Base-by-base conservation (phyloP, 2,888 invertebrate genomes). In the Plebejus anna region DNA sequence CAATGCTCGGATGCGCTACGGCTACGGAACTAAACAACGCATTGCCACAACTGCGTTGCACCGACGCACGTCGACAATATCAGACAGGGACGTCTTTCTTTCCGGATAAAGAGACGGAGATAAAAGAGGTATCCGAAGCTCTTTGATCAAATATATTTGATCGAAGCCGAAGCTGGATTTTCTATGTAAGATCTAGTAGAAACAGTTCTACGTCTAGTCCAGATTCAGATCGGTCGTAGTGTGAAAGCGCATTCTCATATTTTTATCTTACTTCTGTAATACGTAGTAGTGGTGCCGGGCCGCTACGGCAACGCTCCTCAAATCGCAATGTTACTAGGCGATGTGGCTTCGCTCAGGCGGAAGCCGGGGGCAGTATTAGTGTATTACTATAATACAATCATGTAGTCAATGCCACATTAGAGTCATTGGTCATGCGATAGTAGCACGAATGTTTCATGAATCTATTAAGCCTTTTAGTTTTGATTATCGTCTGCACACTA, bases 361-460 rank as follows among this genome's bases (percentile, higher is more conserved):
- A 61, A 61, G 61, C 61, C 28, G 61, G 11, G 11, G 11, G 11
- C 61, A 28, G 11, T 28, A 61, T 61, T 61, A 61, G 28, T 61
- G 32, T 66, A 66, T 66, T 16, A 66, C 66, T 66, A 66, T 16
- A 66, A 66, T 16, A 36, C 13, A 66, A 32, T 66, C 32, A 36
- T 36, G 32, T 66, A 66, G 66, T 66, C 66, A 66, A 4, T 66
- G 11, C 61, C 66, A 66, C 13, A 6, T 66, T 66, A 66, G 32
- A 28, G 28, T 61, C 61, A 66, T 66, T 66, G 32, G 66, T 66
- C 32, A 66, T 66, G 66, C 66, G 66, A 66, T 36, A 66, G 66
- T 36, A 66, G 13, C 66, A 66, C 66, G 66, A 66, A 32, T 66
- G 32, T 66, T 66, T 66, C 11, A 36, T 66, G 32, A 13, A 36